Conservation (phyloP, 2,113 vertebrate genomes). For the Larimichthys polyactis region DNA sequence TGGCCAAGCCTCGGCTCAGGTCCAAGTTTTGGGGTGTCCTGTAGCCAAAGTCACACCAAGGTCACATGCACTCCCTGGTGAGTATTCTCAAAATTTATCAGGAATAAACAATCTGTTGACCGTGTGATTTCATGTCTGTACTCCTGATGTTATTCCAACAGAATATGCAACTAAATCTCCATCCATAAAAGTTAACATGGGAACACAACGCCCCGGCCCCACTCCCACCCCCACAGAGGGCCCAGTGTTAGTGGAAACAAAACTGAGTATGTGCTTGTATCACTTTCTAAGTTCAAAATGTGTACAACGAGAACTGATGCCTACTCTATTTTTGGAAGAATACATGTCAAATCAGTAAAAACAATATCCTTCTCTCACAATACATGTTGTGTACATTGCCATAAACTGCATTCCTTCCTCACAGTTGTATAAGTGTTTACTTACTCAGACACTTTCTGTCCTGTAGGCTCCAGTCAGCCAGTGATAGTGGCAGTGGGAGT, state of each 20-base stretch:
- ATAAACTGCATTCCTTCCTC: slow-evolving; percentile 41
- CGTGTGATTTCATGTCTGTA: neutral
- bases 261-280: slow-evolving; percentile 63
- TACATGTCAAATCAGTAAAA: neutral
- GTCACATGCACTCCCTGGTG: slow-evolving; percentile 36
- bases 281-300: neutral
- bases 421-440: slow-evolving; percentile 29
- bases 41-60: slow-evolving; percentile 56
- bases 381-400: slow-evolving; percentile 13
- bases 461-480: slow-evolving; percentile 74
- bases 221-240: slow-evolving; percentile 56
- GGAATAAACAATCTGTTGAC: neutral
- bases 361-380: neutral
- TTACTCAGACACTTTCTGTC: slow-evolving; percentile 7
- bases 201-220: slow-evolving; percentile 17
- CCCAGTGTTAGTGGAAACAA: slow-evolving; percentile 75
- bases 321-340: neutral
- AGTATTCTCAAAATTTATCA: neutral
- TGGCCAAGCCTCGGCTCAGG: slow-evolving; percentile 73
- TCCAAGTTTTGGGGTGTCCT: slow-evolving; percentile 87
- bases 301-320: neutral
- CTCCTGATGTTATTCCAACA: slow-evolving; percentile 32
- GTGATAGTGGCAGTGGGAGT: slow-evolving; percentile 84
- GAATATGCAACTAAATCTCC: slow-evolving; percentile 40
- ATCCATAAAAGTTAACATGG: slow-evolving; percentile 34